These are phyloP conservation scores for Drosophila persimilis DNA, from an alignment of 1,140 invertebrate species.

Conservation along the genomic window DNA sequence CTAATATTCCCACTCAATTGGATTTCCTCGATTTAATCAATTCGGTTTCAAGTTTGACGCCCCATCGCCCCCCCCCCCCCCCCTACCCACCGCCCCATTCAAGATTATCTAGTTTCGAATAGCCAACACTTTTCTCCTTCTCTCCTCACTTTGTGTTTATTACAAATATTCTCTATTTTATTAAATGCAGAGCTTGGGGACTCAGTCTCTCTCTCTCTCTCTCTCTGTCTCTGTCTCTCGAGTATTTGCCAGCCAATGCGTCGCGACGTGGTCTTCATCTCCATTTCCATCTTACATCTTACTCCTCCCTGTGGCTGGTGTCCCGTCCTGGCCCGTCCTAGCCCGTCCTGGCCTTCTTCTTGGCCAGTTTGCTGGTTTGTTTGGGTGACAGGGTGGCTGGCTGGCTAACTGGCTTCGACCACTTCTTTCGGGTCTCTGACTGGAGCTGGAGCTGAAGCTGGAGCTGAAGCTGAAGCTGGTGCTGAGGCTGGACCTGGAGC, in stretches of 20 bases:
- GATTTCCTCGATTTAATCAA: constrained; percentile 32
- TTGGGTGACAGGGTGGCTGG: constrained; percentile 51
- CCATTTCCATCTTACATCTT: background rate
- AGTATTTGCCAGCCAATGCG: constrained; percentile 37
- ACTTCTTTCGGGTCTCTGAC: constrained; percentile 11
- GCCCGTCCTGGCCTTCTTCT: constrained; percentile 35
- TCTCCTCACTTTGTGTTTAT: constrained; percentile 12
- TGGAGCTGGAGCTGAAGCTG: too few relatives aligned
- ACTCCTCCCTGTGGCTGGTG: constrained; percentile 19
- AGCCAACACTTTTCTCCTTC: constrained; percentile 6
- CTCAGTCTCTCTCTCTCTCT: constrained; percentile 14
- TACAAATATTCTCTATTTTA: constrained; percentile 47
- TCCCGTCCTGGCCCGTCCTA: background rate
- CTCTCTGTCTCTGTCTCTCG: constrained; percentile 13
- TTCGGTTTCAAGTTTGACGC: constrained; percentile 1
- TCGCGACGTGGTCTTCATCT: constrained; percentile 35
- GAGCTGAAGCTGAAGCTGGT: background rate
- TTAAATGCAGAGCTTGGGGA: constrained; percentile 28
- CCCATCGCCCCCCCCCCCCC: background rate
- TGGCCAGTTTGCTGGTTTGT: constrained; percentile 44
- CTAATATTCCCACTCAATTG: constrained; percentile 33
- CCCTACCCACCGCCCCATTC: constrained; percentile 22
- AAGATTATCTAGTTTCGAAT: constrained; percentile 40
- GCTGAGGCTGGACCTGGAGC: background rate
- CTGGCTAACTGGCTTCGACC: constrained; percentile 27